Evolutionary conservation across 2,797 vertebrate species (phyloP), one percentile per base, ranked within the genome.

Genomic region (Natrix natrix): DNA sequence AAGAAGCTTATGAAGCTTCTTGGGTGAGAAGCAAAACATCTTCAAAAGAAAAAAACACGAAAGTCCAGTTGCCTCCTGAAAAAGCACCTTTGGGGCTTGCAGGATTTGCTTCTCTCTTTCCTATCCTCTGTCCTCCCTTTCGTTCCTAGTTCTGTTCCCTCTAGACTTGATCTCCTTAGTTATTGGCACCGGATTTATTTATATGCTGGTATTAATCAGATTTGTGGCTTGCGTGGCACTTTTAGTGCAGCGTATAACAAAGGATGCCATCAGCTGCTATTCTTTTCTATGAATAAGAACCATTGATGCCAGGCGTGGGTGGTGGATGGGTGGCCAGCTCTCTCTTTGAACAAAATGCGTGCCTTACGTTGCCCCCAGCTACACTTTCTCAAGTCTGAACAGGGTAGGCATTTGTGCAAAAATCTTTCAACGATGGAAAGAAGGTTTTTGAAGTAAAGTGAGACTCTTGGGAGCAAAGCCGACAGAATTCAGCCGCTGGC

Each of bases 201-300:
- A 94, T 92, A 91, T 91, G 91, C 90, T 88, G 92, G 63, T n/a
- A 63, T 95, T 96, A 93, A 90, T 94, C 93, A 92, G 88, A 59
- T 56, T 93, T 69, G 95, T 0, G 16, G 91, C 94, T 86, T 92
- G 92, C 90, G 90, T 94, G 93, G 92, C 22, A 13, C 32, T 93
- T 95, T 95, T 93, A 95, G 93, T 87, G 91, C 60, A 57, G 94
- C 93, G 94, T 95, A 93, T 93, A 74, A 43, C 90, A 95, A 94
- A 92, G 93, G 90, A 93, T 0, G 0, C 90, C 91, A 92, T 37
- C 93, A 43, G 8, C 91, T 93, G 90, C 89, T 93, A 95, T 96
- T 96, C 96, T 95, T 95, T 93, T 83, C 37, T 88, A 89, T 94
- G 92, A 96, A 94, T 93, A 95, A 95, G 60, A 7, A 0, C 0